Conservation (phyloP, 2,888 invertebrate genomes). For the Catocala fraxini region DNA sequence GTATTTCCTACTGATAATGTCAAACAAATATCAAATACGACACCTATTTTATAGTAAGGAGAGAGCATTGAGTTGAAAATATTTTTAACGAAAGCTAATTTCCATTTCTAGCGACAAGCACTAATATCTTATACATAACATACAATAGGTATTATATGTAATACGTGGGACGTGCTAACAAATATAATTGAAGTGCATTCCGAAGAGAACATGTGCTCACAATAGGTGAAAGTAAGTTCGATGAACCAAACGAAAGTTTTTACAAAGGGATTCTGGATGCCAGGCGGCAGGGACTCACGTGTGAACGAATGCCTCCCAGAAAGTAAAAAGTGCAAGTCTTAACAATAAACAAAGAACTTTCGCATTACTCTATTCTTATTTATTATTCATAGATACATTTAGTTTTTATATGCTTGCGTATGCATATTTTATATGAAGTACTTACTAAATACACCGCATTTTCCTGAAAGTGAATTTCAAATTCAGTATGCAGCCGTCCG, state of each 20-base stretch:
- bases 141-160: conserved; percentile 61
- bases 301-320: conserved; percentile 60
- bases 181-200: conserved; percentile 82
- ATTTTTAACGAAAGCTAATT: conserved; percentile 40
- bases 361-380: neutral
- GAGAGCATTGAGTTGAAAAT: conserved; percentile 10
- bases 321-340: conserved; percentile 69
- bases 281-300: conserved; percentile 43
- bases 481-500: too few species aligned
- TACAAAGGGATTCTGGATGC: conserved; percentile 71
- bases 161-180: conserved; percentile 72
- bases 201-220: conserved; percentile 76
- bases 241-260: conserved; percentile 85
- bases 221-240: conserved; percentile 87
- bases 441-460: too few species aligned
- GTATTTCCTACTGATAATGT: neutral
- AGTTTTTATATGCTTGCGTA: neutral
- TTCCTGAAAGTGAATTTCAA: too few species aligned
- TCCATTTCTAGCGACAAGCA: conserved; percentile 39
- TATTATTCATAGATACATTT: neutral
- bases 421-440: too few species aligned
- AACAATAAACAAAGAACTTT: conserved; percentile 16
- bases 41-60: conserved; percentile 10
- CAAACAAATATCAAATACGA: conserved; percentile 3
- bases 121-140: conserved; percentile 36